Conservation (phyloP, 2,888 invertebrate species). For the Cheilosia vernalis region DNA sequence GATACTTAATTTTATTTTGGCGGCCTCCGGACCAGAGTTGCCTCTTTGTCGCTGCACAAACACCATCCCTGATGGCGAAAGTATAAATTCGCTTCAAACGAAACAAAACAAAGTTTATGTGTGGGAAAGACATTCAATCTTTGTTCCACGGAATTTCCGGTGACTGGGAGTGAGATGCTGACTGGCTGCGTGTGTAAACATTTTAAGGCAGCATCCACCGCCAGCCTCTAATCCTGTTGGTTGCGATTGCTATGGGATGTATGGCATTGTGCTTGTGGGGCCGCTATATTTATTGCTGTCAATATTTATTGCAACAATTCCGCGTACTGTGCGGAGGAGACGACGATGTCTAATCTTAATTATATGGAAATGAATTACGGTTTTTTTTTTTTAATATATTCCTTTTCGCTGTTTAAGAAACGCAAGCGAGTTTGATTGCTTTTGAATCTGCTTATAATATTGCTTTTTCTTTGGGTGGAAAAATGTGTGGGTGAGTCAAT, state of each 20-base stretch:
- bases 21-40: conserved; percentile 28
- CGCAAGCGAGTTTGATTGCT: conserved; percentile 31
- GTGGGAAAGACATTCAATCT: conserved; percentile 74
- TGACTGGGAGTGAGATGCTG: conserved; percentile 53
- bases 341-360: conserved; percentile 73
- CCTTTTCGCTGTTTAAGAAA: conserved; percentile 16
- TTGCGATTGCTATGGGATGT: conserved; percentile 4
- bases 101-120: conserved; percentile 67
- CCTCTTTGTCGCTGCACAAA: conserved; percentile 14
- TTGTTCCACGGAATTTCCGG: conserved; percentile 73
- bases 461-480: neutral
- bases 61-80: conserved; percentile 52
- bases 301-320: conserved; percentile 73
- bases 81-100: conserved; percentile 52
- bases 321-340: conserved; percentile 66
- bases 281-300: conserved; percentile 67
- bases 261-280: conserved; percentile 13
- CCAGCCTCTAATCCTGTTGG: conserved; percentile 61
- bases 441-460: conserved; percentile 2
- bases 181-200: conserved; percentile 53
- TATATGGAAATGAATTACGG: conserved; percentile 71
- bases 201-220: conserved; percentile 32
- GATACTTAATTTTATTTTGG: conserved; percentile 47
- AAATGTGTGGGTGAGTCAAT: conserved; percentile 66
- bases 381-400: conserved; percentile 19